Base-by-base conservation (phyloP, 2,113 vertebrate genomes). In the Ailuropoda melanoleuca region DNA sequence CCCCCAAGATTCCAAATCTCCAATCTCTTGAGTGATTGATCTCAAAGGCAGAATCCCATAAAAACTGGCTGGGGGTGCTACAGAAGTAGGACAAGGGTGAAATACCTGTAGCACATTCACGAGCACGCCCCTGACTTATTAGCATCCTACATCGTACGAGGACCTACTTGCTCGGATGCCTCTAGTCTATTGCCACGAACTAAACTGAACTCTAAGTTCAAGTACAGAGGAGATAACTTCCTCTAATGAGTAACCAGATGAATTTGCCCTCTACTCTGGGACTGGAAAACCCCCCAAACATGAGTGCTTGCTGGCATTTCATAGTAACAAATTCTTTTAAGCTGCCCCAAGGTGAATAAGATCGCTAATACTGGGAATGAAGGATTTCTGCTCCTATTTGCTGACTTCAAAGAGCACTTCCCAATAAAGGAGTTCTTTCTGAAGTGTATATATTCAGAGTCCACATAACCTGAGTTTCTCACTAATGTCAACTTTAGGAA, bases 341-440 rank as follows among this genome's bases (percentile, higher is more conserved):
- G 48, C 60, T 80, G 29, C 72, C 34, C 43, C 29, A 43, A 77
- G 15, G 70, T 83, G 15, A 92, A 46, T 60, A 78, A 72, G 46
- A 87, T 93, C n/a, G 66, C 68, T 93, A 93, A 96, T 39, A 31
- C 34, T 90, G 46, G 34, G 37, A 96, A 53, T 66, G n/a, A 23
- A n/a, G 26, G 48, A 83, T 90, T 83, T 96, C 48, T 84, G 37
- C 62, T 86, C 80, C 86, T 88, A 50, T 78, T 82, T 97, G 23
- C 56, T 75, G 48, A 93, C 34, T 83, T 64, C 53, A 90, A 87
- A 82, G 34, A 64, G 43, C 12, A 96, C 46, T 88, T 97, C 34
- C 55, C 43, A 77, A 43, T 86, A 82, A 90, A 74, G 37, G 17
- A 48, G 1, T 70, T 53, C 43, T 84, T 48, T 13, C 58, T 62